These are phyloP conservation scores for Penaeus japonicus DNA, from an alignment of 1,140 invertebrate genomes.

Conservation along the genomic window DNA sequence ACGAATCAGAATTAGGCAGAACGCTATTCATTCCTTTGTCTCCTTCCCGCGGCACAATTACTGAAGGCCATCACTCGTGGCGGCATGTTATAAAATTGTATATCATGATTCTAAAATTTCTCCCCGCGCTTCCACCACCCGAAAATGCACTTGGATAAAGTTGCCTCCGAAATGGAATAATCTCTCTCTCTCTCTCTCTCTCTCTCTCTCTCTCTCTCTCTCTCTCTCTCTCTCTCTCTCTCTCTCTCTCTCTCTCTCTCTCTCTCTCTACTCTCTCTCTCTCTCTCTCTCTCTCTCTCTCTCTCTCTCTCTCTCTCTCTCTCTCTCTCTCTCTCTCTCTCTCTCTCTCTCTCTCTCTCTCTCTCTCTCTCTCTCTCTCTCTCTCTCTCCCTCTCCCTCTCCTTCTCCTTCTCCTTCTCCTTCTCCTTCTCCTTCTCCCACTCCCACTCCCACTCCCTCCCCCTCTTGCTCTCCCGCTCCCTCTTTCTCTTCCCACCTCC, in stretches of 20 bases:
- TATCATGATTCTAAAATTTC: no score
- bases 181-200: constrained; percentile 11
- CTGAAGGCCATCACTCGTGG: no score
- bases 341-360: neutral
- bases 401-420: neutral
- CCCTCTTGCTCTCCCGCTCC: neutral
- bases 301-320: neutral
- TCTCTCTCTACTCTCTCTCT: neutral
- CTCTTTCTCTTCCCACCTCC: no score
- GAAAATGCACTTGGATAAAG: neutral
- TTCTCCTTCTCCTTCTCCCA: neutral
- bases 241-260: neutral
- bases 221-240: neutral
- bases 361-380: neutral
- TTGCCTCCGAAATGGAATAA: neutral
- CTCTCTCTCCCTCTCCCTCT: neutral
- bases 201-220: neutral
- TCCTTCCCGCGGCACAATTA: no score
- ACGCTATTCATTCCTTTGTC: no score
- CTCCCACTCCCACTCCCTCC: neutral
- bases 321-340: constrained; percentile 32
- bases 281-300: no score
- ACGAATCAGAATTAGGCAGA: no score
- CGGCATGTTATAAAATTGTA: no score
- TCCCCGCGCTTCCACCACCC: no score